A percentile compares a stretch with the other conserved stretches of the same genome.
Evolutionary conservation across 2,113 vertebrate species (phyloP).

Genomic region (Myocastor coypus): DNA sequence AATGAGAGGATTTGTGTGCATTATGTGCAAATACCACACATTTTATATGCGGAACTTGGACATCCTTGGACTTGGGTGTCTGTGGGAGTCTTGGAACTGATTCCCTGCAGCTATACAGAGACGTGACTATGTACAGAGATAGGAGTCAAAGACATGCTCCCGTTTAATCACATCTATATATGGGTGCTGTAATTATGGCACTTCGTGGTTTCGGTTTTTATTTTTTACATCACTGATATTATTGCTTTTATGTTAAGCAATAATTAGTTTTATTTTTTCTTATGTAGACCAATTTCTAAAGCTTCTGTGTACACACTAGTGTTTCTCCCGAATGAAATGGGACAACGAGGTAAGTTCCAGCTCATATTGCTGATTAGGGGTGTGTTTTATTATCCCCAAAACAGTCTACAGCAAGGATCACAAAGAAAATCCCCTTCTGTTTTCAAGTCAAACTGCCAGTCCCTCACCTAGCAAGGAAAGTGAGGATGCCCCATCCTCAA

Average conservation of each 20-base stretch:
- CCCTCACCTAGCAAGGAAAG: background rate
- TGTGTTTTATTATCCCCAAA: background rate
- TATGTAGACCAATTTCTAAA: conserved; percentile 23
- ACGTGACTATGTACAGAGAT: background rate
- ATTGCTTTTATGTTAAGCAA: conserved; percentile 12
- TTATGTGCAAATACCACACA: background rate
- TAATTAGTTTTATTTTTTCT: background rate
- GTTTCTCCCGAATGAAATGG: background rate
- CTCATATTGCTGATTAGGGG: background rate
- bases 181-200: background rate
- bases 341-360: too few species aligned
- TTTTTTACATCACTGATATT: background rate
- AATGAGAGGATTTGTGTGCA: background rate
- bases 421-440: background rate
- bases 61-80: background rate
- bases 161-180: background rate
- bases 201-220: background rate
- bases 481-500: background rate
- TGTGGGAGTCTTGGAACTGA: background rate
- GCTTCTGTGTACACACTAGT: background rate
- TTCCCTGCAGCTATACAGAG: background rate
- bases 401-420: too few species aligned
- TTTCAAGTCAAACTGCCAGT: background rate
- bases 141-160: background rate
- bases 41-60: background rate